Conservation (phyloP, 2,888 invertebrate species). For the Chorisops tibialis region DNA sequence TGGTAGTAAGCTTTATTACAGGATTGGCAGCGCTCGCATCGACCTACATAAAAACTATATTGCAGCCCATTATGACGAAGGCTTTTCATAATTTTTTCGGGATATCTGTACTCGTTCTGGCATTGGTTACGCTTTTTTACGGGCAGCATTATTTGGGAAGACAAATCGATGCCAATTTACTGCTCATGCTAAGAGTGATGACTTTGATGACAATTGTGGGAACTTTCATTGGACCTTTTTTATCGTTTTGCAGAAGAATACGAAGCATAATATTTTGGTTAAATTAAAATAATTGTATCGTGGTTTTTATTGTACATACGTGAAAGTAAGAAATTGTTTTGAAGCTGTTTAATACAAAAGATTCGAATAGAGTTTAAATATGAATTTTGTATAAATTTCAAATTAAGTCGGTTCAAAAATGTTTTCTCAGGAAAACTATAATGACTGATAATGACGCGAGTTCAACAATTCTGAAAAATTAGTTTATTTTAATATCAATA, state of each 20-base stretch:
- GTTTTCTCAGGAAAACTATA: too few species aligned
- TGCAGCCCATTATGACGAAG: background rate
- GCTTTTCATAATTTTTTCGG: slow-evolving; percentile 1
- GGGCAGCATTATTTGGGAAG: background rate
- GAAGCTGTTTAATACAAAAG: too few species aligned
- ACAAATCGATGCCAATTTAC: background rate
- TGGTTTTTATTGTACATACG: too few species aligned
- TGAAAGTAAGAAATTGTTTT: too few species aligned
- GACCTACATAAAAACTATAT: background rate
- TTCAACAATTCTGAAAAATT: too few species aligned
- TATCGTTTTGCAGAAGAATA: background rate
- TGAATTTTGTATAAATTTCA: too few species aligned
- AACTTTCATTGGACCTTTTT: background rate
- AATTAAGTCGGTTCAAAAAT: too few species aligned
- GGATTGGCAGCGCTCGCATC: background rate
- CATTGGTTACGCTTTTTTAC: background rate
- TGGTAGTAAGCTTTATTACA: background rate
- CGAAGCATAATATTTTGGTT: too few species aligned
- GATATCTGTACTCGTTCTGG: background rate
- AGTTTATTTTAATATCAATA: too few species aligned
- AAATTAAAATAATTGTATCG: too few species aligned
- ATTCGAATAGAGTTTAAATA: too few species aligned
- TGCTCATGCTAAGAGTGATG: background rate
- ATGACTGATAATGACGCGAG: too few species aligned
- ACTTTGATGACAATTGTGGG: background rate